These are phyloP conservation scores for Punctoribates punctum DNA, from an alignment of 2,888 invertebrate species.

Conservation along the genomic window DNA sequence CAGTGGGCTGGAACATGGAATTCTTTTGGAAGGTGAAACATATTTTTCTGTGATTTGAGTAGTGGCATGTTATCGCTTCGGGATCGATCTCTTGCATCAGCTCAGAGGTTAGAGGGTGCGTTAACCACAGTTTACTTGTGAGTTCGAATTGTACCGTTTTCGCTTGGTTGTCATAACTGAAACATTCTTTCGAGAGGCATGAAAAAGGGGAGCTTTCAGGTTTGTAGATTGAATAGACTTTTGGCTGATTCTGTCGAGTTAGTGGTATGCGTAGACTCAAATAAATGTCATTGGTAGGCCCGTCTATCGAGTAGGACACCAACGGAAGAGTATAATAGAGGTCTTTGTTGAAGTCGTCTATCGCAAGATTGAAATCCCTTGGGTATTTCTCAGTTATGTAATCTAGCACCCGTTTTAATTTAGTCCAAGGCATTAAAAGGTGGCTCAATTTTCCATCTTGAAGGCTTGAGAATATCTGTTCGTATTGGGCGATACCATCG, in stretches of 20 bases:
- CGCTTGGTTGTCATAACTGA: not conserved
- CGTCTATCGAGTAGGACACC: not conserved
- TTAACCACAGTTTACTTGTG: not conserved
- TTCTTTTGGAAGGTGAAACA: not conserved
- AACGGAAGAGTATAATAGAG: not conserved
- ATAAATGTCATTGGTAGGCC: not conserved
- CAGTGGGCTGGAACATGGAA: not conserved
- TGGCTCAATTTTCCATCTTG: not conserved
- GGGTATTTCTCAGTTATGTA: not conserved
- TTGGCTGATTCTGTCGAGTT: not conserved
- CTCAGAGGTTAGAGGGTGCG: not conserved
- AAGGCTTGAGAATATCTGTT: not conserved
- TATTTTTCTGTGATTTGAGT: not conserved
- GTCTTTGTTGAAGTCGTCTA: not conserved
- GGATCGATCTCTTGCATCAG: not conserved
- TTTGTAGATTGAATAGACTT: not conserved
- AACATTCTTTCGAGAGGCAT: not conserved
- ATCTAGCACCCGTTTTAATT: not conserved
- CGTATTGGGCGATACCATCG: not conserved
- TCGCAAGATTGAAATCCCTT: not conserved
- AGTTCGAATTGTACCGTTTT: not conserved
- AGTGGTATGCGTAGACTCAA: not conserved
- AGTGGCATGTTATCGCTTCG: not conserved
- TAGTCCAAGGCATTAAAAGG: not conserved
- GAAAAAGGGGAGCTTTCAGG: not conserved